These are phyloP conservation scores for Copsychus sechellarum DNA, from an alignment of 2,113 vertebrate genomes.

Conservation along the genomic window DNA sequence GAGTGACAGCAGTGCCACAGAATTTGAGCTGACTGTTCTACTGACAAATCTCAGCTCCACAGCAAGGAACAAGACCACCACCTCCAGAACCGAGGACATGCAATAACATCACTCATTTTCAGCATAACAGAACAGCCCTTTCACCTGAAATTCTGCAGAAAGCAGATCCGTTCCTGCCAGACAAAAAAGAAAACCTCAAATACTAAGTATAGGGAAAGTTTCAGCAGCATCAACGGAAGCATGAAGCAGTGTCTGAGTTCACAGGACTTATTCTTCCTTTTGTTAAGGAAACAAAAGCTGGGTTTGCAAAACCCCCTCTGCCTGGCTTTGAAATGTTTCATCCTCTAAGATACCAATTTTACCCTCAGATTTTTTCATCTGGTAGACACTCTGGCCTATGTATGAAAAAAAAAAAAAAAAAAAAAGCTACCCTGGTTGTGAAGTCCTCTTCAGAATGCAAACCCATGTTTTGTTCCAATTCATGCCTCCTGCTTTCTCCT, in stretches of 20 bases:
- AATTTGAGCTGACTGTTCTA: neutral
- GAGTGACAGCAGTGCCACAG: neutral
- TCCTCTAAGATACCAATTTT: neutral
- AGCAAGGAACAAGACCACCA: neutral
- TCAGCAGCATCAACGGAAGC: neutral
- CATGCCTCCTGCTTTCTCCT: neutral
- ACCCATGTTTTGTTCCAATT: neutral
- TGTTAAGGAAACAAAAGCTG: neutral
- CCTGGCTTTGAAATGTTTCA: neutral
- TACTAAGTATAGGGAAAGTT: neutral
- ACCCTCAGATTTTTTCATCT: neutral
- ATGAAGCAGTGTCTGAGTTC: neutral
- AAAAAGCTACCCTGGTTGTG: neutral
- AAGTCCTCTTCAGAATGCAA: neutral
- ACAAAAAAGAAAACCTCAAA: neutral
- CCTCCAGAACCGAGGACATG: neutral
- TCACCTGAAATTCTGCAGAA: neutral
- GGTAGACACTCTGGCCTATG: neutral
- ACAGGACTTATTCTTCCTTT: neutral
- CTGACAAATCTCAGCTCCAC: neutral
- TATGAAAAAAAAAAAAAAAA: neutral
- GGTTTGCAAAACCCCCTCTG: neutral
- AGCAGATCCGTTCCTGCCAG: neutral
- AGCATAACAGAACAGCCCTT: neutral
- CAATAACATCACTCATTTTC: fast-evolving